Evolutionary conservation across 2,888 invertebrate species (phyloP).

Genomic region (Himalopsyche tibetana): DNA sequence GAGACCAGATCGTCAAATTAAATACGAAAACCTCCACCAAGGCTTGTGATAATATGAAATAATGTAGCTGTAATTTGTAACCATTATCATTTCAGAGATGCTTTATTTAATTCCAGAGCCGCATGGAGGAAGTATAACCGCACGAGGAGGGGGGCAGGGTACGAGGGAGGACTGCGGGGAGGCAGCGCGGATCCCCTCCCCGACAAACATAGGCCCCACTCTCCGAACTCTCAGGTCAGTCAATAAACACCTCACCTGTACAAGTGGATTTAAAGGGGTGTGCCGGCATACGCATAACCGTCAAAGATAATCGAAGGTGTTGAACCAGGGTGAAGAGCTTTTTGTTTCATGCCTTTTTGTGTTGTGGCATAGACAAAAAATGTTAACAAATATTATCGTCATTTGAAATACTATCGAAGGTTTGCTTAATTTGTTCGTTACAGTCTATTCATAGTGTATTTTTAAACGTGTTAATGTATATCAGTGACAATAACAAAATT

Average conservation of each 20-base stretch:
- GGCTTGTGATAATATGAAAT: too few relatives aligned
- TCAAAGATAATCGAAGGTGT: not conserved
- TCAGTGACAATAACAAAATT: too few relatives aligned
- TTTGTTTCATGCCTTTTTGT: too few relatives aligned
- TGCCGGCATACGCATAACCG: conserved; percentile 1
- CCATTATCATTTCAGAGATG: not conserved
- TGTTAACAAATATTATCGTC: too few relatives aligned
- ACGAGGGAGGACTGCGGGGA: conserved; percentile 72
- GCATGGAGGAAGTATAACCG: conserved; percentile 76
- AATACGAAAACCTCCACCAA: too few relatives aligned
- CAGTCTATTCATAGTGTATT: too few relatives aligned
- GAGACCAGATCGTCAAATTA: too few relatives aligned
- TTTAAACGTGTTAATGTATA: too few relatives aligned
- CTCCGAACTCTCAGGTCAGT: conserved; percentile 68
- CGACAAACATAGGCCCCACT: conserved; percentile 67
- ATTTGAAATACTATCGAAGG: too few relatives aligned
- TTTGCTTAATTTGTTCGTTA: too few relatives aligned
- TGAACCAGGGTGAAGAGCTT: too few relatives aligned
- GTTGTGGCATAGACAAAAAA: too few relatives aligned
- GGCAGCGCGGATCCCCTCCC: conserved; percentile 71
- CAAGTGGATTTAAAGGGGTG: conserved; percentile 12
- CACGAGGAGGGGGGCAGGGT: conserved; percentile 69
- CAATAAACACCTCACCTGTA: conserved; percentile 26
- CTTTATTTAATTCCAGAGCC: conserved; percentile 70
- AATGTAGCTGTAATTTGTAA: not conserved